phyloP scores from a whole-genome alignment of 2,797 vertebrate species.

The Phalanger gymnotis region DNA sequence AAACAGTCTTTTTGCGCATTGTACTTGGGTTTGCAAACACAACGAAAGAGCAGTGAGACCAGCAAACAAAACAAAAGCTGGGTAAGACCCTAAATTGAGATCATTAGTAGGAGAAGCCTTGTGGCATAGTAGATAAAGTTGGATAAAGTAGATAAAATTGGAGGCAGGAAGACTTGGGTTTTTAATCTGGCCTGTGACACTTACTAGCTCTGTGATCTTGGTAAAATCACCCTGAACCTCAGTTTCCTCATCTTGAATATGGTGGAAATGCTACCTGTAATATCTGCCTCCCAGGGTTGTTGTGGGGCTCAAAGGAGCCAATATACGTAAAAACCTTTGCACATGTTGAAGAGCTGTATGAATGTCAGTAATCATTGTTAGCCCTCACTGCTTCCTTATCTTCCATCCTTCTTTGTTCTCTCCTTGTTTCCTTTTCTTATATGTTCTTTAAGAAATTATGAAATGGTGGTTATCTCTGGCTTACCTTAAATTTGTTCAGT shows the following conservation, averaged over 20 bases:
- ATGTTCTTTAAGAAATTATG: neutral
- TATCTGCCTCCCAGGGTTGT: neutral
- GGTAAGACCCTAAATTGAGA: neutral
- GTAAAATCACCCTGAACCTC: neutral
- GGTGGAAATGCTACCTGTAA: neutral
- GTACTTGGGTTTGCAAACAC: conserved; percentile 19
- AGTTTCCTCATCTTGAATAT: neutral
- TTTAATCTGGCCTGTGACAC: neutral
- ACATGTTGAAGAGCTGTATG: neutral
- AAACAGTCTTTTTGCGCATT: neutral
- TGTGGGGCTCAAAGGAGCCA: neutral
- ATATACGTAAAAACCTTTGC: neutral
- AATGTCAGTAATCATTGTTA: neutral
- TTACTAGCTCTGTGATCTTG: neutral
- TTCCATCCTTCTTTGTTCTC: neutral
- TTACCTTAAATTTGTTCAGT: neutral
- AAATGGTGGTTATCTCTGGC: neutral
- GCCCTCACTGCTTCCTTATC: neutral
- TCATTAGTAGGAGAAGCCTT: neutral
- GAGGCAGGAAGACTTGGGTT: neutral
- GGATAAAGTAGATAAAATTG: neutral
- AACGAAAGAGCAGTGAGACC: neutral
- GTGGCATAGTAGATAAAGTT: neutral
- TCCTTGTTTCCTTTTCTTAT: neutral
- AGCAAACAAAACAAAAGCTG: neutral